A percentile compares a stretch with the other conserved stretches of the same genome.
These are phyloP conservation scores for Chalcosyrphus nemorum DNA, from an alignment of 2,888 invertebrate species.

Conservation along the genomic window DNA sequence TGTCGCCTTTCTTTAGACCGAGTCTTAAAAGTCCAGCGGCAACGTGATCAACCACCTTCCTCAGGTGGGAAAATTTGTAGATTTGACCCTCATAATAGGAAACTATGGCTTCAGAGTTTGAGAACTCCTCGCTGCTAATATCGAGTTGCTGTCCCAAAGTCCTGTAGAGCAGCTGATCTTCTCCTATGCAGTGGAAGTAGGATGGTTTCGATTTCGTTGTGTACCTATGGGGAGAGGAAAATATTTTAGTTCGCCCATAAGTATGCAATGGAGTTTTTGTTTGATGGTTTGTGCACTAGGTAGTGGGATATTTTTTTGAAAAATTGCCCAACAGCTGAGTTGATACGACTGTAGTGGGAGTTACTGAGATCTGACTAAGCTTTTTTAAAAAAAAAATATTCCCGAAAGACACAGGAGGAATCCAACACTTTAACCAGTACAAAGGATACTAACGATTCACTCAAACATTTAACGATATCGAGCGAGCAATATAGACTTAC, in stretches of 20 bases:
- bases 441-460: no score
- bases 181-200: conserved; percentile 82
- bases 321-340: no score
- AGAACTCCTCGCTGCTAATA: conserved; percentile 82
- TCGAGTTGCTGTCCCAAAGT: conserved; percentile 84
- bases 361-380: no score
- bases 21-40: conserved; percentile 87
- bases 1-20: conserved; percentile 87
- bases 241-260: neutral
- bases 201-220: conserved; percentile 73
- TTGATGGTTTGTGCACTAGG: no score
- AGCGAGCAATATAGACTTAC: no score
- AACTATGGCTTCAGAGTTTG: conserved; percentile 83
- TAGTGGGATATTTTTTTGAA: no score
- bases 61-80: conserved; percentile 82
- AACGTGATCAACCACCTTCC: conserved; percentile 83
- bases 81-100: conserved; percentile 82
- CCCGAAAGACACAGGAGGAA: no score
- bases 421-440: no score
- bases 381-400: no score
- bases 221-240: neutral
- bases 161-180: conserved; percentile 81
- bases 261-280: no score
- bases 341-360: no score
- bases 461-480: no score